Evolutionary conservation across 2,888 invertebrate species (phyloP).

Genomic region (Epsilonema sp.): DNA sequence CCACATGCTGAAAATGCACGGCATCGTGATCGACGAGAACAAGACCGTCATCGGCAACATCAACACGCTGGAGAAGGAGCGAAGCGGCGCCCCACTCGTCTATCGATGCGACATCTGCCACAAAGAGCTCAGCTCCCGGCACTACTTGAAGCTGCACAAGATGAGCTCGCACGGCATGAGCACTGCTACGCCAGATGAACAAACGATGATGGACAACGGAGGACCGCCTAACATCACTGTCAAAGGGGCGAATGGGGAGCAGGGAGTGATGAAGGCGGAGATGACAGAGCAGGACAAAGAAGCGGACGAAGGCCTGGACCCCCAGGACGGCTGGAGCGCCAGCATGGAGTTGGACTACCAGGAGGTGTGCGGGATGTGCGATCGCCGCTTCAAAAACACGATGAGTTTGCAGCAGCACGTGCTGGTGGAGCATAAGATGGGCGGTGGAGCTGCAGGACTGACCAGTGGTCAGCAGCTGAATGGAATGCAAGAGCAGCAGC

Average conservation of each 20-base stretch:
- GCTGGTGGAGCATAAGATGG: conserved; percentile 63
- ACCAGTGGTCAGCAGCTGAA: too few relatives aligned
- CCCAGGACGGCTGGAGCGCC: background rate
- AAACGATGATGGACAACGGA: too few relatives aligned
- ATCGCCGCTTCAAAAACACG: conserved; percentile 61
- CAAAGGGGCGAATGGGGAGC: too few relatives aligned
- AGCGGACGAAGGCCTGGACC: background rate
- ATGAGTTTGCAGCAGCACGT: conserved; percentile 72
- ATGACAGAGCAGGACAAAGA: background rate
- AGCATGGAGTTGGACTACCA: too few relatives aligned
- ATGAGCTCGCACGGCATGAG: conserved; percentile 92
- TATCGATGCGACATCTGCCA: conserved; percentile 88
- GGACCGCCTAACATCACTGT: background rate
- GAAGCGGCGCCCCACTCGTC: conserved; percentile 20
- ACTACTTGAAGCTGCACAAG: conserved; percentile 87
- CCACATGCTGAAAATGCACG: conserved; percentile 90
- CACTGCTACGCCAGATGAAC: too few relatives aligned
- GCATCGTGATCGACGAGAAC: conserved; percentile 32
- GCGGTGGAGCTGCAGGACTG: too few relatives aligned
- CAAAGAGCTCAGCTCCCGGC: conserved; percentile 92
- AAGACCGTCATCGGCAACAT: conserved; percentile 28
- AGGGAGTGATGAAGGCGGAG: background rate
- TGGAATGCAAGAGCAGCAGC: background rate
- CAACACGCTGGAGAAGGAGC: conserved; percentile 24
- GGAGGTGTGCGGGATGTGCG: conserved; percentile 63